These are phyloP conservation scores for Xestia c-nigrum DNA, from an alignment of 2,888 invertebrate genomes.

Conservation along the genomic window DNA sequence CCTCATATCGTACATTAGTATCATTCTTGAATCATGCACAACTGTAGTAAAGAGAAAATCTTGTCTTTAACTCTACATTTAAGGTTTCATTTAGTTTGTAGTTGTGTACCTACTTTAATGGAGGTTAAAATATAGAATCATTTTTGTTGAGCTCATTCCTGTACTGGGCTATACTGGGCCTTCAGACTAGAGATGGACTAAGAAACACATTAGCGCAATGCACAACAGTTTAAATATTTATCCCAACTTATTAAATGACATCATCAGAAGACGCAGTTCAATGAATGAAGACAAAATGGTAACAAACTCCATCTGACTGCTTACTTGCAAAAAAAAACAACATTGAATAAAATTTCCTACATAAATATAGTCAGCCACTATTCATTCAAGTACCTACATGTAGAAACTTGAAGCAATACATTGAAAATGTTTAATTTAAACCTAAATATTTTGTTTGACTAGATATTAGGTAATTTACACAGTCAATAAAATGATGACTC, in stretches of 20 bases:
- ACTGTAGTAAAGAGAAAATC: neutral
- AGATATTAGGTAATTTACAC: constrained; percentile 30
- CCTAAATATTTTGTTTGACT: constrained; percentile 28
- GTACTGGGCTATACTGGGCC: neutral
- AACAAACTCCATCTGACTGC: constrained; percentile 6
- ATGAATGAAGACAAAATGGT: constrained; percentile 9
- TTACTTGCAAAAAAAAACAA: neutral
- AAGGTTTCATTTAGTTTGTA: neutral
- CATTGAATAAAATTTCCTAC: neutral
- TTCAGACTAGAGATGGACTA: neutral
- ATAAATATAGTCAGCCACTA: neutral
- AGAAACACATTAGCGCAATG: neutral
- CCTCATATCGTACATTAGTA: neutral
- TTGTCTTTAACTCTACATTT: neutral
- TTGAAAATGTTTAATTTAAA: neutral
- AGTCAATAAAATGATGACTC: constrained; percentile 41
- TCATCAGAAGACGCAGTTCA: constrained; percentile 23
- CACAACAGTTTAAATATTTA: constrained; percentile 5
- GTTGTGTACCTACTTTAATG: no score
- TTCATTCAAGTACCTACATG: constrained; percentile 8
- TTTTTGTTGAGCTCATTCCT: neutral
- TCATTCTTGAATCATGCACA: constrained; percentile 14
- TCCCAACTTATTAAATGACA: constrained; percentile 8
- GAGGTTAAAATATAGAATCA: neutral
- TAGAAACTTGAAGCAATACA: constrained; percentile 3